Evolutionary conservation across 2,888 invertebrate genomes (phyloP).

Genomic region (Drosophila merina): DNA sequence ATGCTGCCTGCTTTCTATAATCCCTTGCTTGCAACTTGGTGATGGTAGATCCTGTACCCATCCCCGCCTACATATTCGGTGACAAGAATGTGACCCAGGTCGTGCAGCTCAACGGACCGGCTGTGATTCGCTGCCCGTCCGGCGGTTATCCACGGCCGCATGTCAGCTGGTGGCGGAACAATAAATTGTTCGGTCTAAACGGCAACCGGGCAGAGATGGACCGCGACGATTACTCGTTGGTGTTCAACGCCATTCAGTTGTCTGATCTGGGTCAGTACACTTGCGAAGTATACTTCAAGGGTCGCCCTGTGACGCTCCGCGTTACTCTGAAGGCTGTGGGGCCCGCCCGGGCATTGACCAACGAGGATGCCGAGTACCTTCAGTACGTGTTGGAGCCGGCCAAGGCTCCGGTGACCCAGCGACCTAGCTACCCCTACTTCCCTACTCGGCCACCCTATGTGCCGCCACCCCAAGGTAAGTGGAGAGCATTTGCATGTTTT

Average conservation of each 20-base stretch:
- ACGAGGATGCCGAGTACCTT: slow-evolving; percentile 86
- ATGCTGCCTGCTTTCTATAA: slow-evolving; percentile 44
- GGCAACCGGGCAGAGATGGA: slow-evolving; percentile 86
- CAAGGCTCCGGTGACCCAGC: slow-evolving; percentile 79
- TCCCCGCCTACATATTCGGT: slow-evolving; percentile 88
- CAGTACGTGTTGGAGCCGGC: slow-evolving; percentile 87
- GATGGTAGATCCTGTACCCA: slow-evolving; percentile 63
- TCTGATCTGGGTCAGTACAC: slow-evolving; percentile 93
- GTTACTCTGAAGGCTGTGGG: slow-evolving; percentile 89
- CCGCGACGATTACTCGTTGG: slow-evolving; percentile 90
- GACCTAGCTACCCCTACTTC: slow-evolving; percentile 83
- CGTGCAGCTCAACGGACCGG: slow-evolving; percentile 89
- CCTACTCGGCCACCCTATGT: slow-evolving; percentile 82
- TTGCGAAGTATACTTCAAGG: slow-evolving; percentile 95
- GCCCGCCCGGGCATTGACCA: slow-evolving; percentile 86
- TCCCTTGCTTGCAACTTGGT: slow-evolving; percentile 49
- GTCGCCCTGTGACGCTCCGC: slow-evolving; percentile 90
- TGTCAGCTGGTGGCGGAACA: slow-evolving; percentile 94
- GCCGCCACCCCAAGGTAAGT: slow-evolving; percentile 68
- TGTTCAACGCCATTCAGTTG: slow-evolving; percentile 89
- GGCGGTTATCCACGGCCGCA: slow-evolving; percentile 92
- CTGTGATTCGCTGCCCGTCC: slow-evolving; percentile 91
- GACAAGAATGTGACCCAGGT: slow-evolving; percentile 87
- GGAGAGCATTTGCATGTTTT: slow-evolving; percentile 41
- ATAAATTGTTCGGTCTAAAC: slow-evolving; percentile 89